phyloP scores from a whole-genome alignment of 1,140 invertebrate species.

The Odontomachus brunneus region DNA sequence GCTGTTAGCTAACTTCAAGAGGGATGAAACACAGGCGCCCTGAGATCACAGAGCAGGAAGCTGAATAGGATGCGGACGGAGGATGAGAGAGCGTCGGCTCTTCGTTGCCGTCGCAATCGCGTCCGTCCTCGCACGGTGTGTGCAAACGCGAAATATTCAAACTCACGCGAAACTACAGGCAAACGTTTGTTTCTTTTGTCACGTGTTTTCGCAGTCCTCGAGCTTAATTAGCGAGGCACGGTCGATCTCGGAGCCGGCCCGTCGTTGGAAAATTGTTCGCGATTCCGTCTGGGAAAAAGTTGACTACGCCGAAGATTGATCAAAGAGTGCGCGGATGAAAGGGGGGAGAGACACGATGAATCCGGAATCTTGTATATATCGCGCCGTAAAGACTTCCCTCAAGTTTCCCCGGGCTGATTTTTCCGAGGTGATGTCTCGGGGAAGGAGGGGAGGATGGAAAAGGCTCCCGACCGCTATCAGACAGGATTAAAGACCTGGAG shows the following conservation, averaged over 20 bases:
- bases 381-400: too few relatives aligned
- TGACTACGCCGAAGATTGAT: background rate
- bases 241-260: background rate
- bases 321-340: background rate
- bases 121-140: background rate
- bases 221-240: background rate
- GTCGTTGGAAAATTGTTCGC: background rate
- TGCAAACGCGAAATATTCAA: constrained; percentile 71
- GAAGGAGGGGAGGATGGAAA: background rate
- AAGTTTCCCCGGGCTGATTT: background rate
- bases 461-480: background rate
- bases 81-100: constrained; percentile 63
- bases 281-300: background rate
- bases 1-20: constrained; percentile 80
- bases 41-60: constrained; percentile 78
- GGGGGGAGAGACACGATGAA: background rate
- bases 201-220: too few relatives aligned
- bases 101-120: constrained; percentile 46
- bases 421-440: background rate
- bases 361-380: too few relatives aligned
- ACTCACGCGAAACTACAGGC: constrained; percentile 66
- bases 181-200: background rate
- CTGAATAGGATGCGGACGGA: constrained; percentile 59
- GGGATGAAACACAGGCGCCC: constrained; percentile 79
- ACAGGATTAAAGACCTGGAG: background rate